phyloP scores from a whole-genome alignment of 2,888 invertebrate genomes.

The Tortricodes alternella region DNA sequence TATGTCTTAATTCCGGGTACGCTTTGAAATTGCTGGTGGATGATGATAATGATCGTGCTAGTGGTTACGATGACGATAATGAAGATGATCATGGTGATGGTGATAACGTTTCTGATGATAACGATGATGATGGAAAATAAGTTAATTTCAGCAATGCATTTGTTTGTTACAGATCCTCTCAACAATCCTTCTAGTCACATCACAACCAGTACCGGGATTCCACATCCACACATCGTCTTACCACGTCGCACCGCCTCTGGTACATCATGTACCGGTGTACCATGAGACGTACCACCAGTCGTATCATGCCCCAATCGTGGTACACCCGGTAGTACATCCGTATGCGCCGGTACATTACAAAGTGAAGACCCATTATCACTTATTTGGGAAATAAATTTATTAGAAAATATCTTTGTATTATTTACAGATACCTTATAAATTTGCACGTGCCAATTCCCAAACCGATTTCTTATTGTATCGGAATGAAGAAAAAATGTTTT shows the following conservation, averaged over 20 bases:
- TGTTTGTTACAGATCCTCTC: conserved; percentile 37
- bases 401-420: background rate
- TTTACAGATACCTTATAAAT: background rate
- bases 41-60: too few relatives aligned
- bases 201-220: conserved; percentile 40
- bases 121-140: too few relatives aligned
- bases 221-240: conserved; percentile 42
- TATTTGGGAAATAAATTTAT: conserved; percentile 45
- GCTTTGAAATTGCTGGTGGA: too few relatives aligned
- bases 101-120: too few relatives aligned
- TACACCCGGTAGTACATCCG: conserved; percentile 31
- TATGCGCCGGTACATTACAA: conserved; percentile 44
- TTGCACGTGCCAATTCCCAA: too few relatives aligned
- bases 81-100: too few relatives aligned
- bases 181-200: conserved; percentile 19
- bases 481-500: too few relatives aligned
- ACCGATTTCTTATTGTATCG: too few relatives aligned
- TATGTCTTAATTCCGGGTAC: too few relatives aligned
- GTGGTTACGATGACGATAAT: too few relatives aligned
- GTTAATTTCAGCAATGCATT: background rate
- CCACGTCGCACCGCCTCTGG: background rate
- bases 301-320: background rate
- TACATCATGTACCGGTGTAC: conserved; percentile 10
- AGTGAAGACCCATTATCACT: conserved; percentile 51
- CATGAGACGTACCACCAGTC: conserved; percentile 8